Conservation (phyloP, 1,140 invertebrate genomes). For the Diorhabda sublineata region DNA sequence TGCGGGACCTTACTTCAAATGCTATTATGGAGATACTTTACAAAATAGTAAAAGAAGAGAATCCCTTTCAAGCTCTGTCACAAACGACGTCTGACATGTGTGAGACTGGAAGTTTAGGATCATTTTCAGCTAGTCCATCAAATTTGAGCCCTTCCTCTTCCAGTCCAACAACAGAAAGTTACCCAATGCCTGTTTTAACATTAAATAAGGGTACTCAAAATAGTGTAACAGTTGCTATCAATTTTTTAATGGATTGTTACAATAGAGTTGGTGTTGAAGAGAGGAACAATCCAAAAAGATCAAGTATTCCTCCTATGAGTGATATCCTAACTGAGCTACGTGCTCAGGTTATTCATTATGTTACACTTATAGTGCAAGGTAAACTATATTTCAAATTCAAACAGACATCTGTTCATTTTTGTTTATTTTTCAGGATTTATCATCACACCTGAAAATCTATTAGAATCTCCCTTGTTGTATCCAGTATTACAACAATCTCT, state of each 20-base stretch:
- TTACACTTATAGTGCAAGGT: slow-evolving; percentile 59
- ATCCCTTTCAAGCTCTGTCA: slow-evolving; percentile 58
- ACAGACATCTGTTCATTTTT: background rate
- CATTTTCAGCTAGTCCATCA: slow-evolving; percentile 37
- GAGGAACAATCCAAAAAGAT: slow-evolving; percentile 67
- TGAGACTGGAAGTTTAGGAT: slow-evolving; percentile 47
- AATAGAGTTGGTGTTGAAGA: slow-evolving; percentile 65
- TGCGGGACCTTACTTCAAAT: slow-evolving; percentile 57
- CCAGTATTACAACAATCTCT: slow-evolving; percentile 61
- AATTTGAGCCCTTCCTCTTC: slow-evolving; percentile 33
- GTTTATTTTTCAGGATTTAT: slow-evolving; percentile 19
- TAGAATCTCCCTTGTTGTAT: slow-evolving; percentile 53
- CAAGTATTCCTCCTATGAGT: slow-evolving; percentile 53
- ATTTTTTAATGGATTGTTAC: slow-evolving; percentile 66
- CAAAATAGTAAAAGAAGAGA: slow-evolving; percentile 56
- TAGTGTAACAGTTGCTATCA: slow-evolving; percentile 48
- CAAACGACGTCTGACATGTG: slow-evolving; percentile 48
- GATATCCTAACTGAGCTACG: slow-evolving; percentile 56
- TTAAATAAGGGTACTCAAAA: slow-evolving; percentile 41
- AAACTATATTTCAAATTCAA: slow-evolving; percentile 13
- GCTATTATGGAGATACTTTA: slow-evolving; percentile 66
- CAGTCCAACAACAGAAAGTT: slow-evolving; percentile 47
- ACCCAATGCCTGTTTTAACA: slow-evolving; percentile 39
- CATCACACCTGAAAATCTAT: slow-evolving; percentile 21
- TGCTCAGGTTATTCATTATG: slow-evolving; percentile 60